Conservation (phyloP, 2,888 invertebrate genomes). For the Homarus gammarus region DNA sequence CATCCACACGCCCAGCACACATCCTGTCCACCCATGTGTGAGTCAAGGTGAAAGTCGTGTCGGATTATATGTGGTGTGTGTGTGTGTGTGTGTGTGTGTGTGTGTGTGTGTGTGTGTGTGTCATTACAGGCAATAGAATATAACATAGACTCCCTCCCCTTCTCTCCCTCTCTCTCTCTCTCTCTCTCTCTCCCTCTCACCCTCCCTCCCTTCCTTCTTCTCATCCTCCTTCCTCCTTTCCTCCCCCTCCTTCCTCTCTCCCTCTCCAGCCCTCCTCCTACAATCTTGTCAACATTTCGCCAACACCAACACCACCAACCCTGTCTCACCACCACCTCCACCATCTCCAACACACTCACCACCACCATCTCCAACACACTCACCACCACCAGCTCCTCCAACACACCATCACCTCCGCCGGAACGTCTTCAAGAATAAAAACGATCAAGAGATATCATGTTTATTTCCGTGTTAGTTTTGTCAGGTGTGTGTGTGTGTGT, state of each 20-base stretch:
- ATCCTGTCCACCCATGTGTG: too few relatives aligned
- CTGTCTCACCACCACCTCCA: neutral
- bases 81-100: too few relatives aligned
- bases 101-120: too few relatives aligned
- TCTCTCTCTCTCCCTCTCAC: neutral
- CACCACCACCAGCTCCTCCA: neutral
- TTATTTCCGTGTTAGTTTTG: constrained; percentile 21
- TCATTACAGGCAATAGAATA: too few relatives aligned
- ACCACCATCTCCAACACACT: too few relatives aligned
- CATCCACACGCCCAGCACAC: too few relatives aligned
- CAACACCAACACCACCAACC: neutral
- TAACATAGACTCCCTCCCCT: neutral
- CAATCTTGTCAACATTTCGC: neutral
- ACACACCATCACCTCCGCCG: neutral
- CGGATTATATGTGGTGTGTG: too few relatives aligned
- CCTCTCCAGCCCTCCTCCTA: neutral
- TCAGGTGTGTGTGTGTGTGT: constrained; percentile 19
- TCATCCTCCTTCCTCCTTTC: neutral
- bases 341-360: too few relatives aligned
- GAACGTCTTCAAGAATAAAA: constrained; percentile 2
- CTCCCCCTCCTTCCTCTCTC: neutral
- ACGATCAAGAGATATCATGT: neutral
- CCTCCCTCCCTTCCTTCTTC: neutral
- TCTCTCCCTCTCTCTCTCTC: neutral
- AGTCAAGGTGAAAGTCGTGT: too few relatives aligned